Evolutionary conservation across 2,797 vertebrate genomes (phyloP), one percentile per base, ranked within the genome.

Genomic region (Synanceia verrucosa): DNA sequence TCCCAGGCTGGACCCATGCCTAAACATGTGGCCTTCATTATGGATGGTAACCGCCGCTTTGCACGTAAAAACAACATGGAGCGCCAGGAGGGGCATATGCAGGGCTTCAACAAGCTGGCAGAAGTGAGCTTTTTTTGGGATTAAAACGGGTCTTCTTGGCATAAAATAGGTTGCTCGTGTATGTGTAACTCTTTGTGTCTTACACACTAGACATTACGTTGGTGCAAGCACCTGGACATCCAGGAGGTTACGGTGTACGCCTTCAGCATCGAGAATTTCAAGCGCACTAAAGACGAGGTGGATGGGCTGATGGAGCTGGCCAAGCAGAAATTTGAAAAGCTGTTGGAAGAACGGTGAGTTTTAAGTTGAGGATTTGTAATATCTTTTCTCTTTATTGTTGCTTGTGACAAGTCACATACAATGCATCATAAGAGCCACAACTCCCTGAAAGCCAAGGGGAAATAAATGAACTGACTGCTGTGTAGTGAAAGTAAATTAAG

Each of bases 181-280:
- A 2, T 21, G 13, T 37, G 6, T 58, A 59, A 58, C n/a, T 10
- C 29, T 2, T 51, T n/a, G 9, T 78, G 33, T 70, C 81, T 55
- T 79, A 24, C 13, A 16, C 44, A 60, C 29, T 81, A 99, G 98
- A 97, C 97, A 0, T 91, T 99, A 14, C 94, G 96, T 39, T 99
- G 98, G 98, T 99, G 98, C 83, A 91, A 98, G 83, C 96, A 97
- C 69, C 91, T 99, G 90, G 96, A 95, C 79, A 96, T 99, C 85
- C 94, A 62, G 18, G 98, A 99, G 84, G 97, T 99, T 70, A 99
- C 98, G 0, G 98, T 99, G 34, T 99, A 99, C 26, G 98, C 98
- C 8, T 99, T 99, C 90, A 99, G 97, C 91, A 99, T 99, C n/a
- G 98, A 99, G 92, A 99, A 99, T 91, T 99, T 99, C 86, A 99